Evolutionary conservation across 2,113 vertebrate species (phyloP).

Genomic region (Pteruthius melanotis): DNA sequence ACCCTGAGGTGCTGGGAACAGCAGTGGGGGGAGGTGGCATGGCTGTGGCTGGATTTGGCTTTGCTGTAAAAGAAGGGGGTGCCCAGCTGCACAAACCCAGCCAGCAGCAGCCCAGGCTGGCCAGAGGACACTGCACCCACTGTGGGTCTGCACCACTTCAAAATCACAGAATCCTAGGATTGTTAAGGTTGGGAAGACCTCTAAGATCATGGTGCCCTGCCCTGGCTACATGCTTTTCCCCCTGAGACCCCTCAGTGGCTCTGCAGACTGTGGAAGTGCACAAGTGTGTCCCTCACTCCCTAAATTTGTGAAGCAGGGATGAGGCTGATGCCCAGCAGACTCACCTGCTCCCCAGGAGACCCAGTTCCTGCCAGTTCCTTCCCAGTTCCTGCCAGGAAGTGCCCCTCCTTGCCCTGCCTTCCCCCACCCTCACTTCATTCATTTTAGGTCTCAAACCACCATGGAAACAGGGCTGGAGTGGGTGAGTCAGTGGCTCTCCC

Average conservation of each 20-base stretch:
- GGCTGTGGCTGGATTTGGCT: neutral
- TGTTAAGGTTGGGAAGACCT: neutral
- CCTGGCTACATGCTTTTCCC: neutral
- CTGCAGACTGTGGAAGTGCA: neutral
- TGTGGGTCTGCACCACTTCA: neutral
- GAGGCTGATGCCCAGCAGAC: neutral
- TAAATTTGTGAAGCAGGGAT: neutral
- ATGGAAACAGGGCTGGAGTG: neutral
- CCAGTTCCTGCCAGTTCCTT: neutral
- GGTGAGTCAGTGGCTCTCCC: neutral
- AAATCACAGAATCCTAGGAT: neutral
- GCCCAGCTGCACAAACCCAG: neutral
- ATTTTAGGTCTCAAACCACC: neutral
- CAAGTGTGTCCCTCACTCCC: neutral
- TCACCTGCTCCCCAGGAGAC: neutral
- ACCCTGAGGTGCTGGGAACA: neutral
- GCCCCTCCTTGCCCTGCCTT: neutral
- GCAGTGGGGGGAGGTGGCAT: rapidly evolving
- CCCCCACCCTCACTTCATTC: neutral
- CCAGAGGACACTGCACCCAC: neutral
- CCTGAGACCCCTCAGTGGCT: neutral
- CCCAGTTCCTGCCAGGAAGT: rapidly evolving
- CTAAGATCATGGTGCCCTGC: neutral
- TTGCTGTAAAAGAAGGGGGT: neutral
- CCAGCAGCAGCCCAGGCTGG: neutral